Evolutionary conservation across 2,888 invertebrate genomes (phyloP).

Genomic region (Timema cristinae): DNA sequence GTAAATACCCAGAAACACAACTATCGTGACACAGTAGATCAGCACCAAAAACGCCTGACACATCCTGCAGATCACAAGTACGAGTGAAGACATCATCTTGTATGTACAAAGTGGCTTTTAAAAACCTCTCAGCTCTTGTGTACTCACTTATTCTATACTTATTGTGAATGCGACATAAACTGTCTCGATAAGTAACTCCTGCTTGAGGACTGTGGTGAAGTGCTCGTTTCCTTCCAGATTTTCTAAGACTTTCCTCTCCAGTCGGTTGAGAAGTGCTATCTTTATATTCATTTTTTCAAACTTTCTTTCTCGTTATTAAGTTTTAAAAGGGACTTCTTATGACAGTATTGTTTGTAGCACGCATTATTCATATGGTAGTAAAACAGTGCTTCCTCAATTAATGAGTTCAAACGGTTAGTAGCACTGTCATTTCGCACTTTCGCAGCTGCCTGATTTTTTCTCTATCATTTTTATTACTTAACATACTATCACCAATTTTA

Average conservation of each 20-base stretch:
- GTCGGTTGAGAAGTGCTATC: background rate
- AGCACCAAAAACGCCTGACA: background rate
- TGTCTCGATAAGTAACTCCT: slow-evolving; percentile 10
- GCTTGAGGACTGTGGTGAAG: too few species aligned
- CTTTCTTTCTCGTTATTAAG: background rate
- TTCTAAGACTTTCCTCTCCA: background rate
- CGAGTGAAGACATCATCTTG: background rate
- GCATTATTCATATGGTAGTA: too few species aligned
- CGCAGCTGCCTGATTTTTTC: slow-evolving; percentile 1
- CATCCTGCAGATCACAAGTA: slow-evolving; percentile 4
- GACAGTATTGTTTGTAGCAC: background rate
- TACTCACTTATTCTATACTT: slow-evolving; percentile 10
- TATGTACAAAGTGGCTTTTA: background rate
- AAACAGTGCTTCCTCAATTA: too few species aligned
- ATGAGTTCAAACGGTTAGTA: too few species aligned
- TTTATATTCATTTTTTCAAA: background rate
- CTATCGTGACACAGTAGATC: background rate
- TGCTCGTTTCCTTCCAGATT: background rate
- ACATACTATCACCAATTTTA: too few species aligned
- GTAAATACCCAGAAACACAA: too few species aligned
- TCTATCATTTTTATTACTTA: background rate
- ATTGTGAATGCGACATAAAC: background rate
- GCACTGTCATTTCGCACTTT: slow-evolving; percentile 10
- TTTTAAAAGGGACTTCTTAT: slow-evolving; percentile 10
- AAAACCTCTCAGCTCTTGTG: slow-evolving; percentile 1